Evolutionary conservation across 2,888 invertebrate genomes (phyloP).

Genomic region (Melanotus villosus): DNA sequence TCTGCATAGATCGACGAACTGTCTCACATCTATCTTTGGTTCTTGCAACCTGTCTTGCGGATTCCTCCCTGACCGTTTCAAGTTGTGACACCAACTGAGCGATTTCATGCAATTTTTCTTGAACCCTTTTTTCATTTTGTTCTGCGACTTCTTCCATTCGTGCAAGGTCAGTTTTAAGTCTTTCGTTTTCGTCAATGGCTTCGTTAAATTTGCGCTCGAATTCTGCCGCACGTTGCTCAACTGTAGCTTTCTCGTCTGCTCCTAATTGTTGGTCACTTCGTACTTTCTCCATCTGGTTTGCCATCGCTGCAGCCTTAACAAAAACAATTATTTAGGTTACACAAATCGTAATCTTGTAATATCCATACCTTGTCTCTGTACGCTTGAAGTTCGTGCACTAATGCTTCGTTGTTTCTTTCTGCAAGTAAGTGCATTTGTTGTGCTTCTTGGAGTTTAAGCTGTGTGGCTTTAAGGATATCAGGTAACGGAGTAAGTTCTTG

Average conservation of each 20-base stretch:
- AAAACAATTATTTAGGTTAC: too few relatives aligned
- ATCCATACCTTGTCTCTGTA: slow-evolving; percentile 73
- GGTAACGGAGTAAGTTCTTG: slow-evolving; percentile 80
- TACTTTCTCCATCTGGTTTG: slow-evolving; percentile 70
- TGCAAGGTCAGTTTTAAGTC: slow-evolving; percentile 66
- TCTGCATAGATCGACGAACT: slow-evolving; percentile 74
- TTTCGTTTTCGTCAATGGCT: slow-evolving; percentile 62
- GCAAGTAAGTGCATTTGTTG: slow-evolving; percentile 78
- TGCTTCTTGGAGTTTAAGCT: slow-evolving; percentile 77
- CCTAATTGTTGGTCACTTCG: slow-evolving; percentile 70
- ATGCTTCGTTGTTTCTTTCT: slow-evolving; percentile 77
- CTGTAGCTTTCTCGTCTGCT: slow-evolving; percentile 68
- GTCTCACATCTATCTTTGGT: slow-evolving; percentile 72
- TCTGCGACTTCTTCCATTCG: slow-evolving; percentile 74
- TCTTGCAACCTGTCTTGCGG: slow-evolving; percentile 71
- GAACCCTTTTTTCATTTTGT: slow-evolving; percentile 74
- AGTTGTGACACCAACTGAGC: slow-evolving; percentile 76
- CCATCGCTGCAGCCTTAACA: slow-evolving; percentile 61
- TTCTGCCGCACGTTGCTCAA: slow-evolving; percentile 63
- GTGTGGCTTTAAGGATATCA: slow-evolving; percentile 78
- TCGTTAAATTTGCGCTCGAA: slow-evolving; percentile 58
- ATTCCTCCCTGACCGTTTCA: slow-evolving; percentile 78
- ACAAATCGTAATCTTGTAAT: slow-evolving; percentile 9
- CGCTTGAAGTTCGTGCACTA: slow-evolving; percentile 76
- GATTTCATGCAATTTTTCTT: slow-evolving; percentile 79